These are phyloP conservation scores for Ctenicera cuprea DNA, from an alignment of 2,888 invertebrate genomes.

Conservation along the genomic window DNA sequence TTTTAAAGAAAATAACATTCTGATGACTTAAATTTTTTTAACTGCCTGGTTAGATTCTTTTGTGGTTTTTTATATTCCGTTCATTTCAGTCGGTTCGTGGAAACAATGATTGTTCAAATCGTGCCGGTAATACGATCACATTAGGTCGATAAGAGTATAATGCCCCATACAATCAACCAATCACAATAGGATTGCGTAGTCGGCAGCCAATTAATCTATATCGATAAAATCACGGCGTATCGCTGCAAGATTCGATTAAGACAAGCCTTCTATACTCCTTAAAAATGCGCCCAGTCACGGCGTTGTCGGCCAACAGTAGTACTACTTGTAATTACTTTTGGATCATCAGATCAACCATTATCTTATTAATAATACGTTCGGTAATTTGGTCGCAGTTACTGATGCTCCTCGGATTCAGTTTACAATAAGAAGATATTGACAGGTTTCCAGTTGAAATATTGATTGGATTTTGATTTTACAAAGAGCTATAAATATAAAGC, in stretches of 20 bases:
- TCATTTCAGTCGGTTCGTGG: background rate
- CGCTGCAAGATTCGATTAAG: constrained; percentile 69
- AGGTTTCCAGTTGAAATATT: constrained; percentile 34
- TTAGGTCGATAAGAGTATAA: constrained; percentile 66
- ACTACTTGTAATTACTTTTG: constrained; percentile 59
- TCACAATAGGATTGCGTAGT: constrained; percentile 68
- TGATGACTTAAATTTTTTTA: too few relatives aligned
- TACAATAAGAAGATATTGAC: constrained; percentile 38
- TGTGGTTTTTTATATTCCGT: background rate
- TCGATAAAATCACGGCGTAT: constrained; percentile 64
- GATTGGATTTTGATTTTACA: constrained; percentile 41
- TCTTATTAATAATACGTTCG: constrained; percentile 50
- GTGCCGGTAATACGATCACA: constrained; percentile 61
- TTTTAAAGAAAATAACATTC: too few relatives aligned
- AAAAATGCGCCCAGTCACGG: constrained; percentile 69
- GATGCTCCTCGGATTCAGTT: constrained; percentile 13
- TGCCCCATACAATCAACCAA: constrained; percentile 66
- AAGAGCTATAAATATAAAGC: constrained; percentile 17
- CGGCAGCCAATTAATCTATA: constrained; percentile 70
- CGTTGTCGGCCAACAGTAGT: constrained; percentile 69
- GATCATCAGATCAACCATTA: constrained; percentile 52
- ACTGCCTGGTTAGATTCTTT: too few relatives aligned
- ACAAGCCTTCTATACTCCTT: constrained; percentile 60
- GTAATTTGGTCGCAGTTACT: constrained; percentile 43
- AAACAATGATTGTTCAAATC: constrained; percentile 35